Percentiles rank a stretch among this genome's conserved stretches.
phyloP scores from a whole-genome alignment of 2,888 invertebrate genomes.

The Anagyrus pseudococci region DNA sequence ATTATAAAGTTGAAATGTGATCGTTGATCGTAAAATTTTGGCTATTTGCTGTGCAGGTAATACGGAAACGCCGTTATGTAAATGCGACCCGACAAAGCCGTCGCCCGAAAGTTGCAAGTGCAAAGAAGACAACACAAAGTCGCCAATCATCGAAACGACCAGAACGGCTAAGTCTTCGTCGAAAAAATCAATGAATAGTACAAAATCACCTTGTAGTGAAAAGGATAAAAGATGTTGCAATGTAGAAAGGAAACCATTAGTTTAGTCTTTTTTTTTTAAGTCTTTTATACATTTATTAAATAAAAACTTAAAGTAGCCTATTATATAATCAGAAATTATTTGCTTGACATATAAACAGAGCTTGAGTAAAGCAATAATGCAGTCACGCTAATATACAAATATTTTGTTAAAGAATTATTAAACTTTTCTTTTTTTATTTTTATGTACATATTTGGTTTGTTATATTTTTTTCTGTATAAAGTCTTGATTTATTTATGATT shows the following conservation, averaged over 20 bases:
- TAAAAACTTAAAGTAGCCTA: slow-evolving; percentile 7
- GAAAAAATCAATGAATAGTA: slow-evolving; percentile 17
- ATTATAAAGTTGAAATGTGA: no score
- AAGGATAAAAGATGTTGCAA: slow-evolving; percentile 11
- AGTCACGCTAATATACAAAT: slow-evolving; percentile 12
- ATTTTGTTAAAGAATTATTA: neutral
- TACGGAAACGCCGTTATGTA: slow-evolving; percentile 38
- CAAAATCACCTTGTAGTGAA: slow-evolving; percentile 5
- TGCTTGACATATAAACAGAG: neutral
- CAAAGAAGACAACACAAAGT: slow-evolving; percentile 19
- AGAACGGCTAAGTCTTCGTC: slow-evolving; percentile 26
- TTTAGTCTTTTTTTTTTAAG: slow-evolving; percentile 9
- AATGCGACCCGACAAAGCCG: slow-evolving; percentile 45
- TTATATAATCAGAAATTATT: neutral
- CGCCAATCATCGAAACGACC: slow-evolving; percentile 30
- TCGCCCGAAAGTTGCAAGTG: slow-evolving; percentile 40
- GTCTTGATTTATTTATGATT: no score
- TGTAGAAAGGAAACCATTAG: slow-evolving; percentile 23
- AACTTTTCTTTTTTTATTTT: slow-evolving; percentile 16
- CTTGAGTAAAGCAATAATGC: slow-evolving; percentile 9
- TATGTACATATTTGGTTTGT: slow-evolving; percentile 12
- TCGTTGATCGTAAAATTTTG: neutral
- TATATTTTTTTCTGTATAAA: no score
- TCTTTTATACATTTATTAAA: slow-evolving; percentile 1
- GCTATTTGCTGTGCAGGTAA: slow-evolving; percentile 40